Conservation (phyloP, 1,140 invertebrate genomes). For the Maconellicoccus hirsutus region DNA sequence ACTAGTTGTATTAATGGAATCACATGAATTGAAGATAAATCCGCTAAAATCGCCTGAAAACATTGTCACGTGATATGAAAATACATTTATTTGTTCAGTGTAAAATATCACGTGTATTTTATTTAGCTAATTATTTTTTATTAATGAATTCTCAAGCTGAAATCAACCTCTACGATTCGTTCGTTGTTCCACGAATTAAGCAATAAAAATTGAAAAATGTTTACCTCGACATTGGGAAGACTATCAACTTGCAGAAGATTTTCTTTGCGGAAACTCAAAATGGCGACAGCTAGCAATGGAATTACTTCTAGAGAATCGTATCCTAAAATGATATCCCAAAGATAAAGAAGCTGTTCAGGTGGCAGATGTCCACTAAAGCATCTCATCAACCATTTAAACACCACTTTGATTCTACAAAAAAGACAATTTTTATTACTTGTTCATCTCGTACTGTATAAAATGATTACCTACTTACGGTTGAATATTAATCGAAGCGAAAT, state of each 20-base stretch:
- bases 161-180: background rate
- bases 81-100: background rate
- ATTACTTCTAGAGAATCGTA: conserved; percentile 85
- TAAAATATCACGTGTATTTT: background rate
- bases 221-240: conserved; percentile 66
- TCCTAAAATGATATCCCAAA: conserved; percentile 87
- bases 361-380: conserved; percentile 87
- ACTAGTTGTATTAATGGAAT: conserved; percentile 67
- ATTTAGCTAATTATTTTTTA: background rate
- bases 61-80: conserved; percentile 28
- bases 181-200: background rate
- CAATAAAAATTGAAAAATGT: background rate
- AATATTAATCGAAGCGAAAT: conserved; percentile 74
- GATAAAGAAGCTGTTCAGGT: conserved; percentile 75
- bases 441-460: no score
- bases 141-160: background rate
- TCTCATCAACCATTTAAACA: conserved; percentile 91
- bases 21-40: conserved; percentile 78
- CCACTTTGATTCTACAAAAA: conserved; percentile 59
- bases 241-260: conserved; percentile 83
- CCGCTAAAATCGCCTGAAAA: conserved; percentile 68
- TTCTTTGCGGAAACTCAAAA: conserved; percentile 82
- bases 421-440: no score
- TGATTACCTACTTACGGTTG: conserved; percentile 89
- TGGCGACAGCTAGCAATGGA: conserved; percentile 71